Evolutionary conservation across 2,888 invertebrate species (phyloP).

Genomic region (Ochropleura plecta): DNA sequence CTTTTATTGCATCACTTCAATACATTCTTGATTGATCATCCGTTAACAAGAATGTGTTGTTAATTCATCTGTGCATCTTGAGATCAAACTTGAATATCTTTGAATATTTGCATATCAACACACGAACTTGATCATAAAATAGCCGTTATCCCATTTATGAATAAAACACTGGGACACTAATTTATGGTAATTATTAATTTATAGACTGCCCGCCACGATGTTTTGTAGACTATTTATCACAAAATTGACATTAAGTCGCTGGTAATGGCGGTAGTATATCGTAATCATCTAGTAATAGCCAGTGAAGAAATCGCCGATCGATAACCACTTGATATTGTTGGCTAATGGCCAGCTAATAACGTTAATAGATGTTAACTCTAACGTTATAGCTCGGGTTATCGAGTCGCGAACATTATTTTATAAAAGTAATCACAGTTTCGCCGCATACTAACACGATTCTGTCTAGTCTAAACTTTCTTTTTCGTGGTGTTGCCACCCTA

Average conservation of each 20-base stretch:
- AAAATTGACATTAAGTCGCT: slow-evolving; percentile 58
- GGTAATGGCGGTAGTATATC: slow-evolving; percentile 58
- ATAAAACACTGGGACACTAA: slow-evolving; percentile 46
- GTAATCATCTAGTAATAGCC: slow-evolving; percentile 62
- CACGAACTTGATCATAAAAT: slow-evolving; percentile 48
- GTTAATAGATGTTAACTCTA: slow-evolving; percentile 68
- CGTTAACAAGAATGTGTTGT: slow-evolving; percentile 47
- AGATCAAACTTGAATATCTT: slow-evolving; percentile 39
- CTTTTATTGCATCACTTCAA: slow-evolving; percentile 55
- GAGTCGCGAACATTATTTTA: slow-evolving; percentile 57
- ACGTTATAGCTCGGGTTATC: slow-evolving; percentile 57
- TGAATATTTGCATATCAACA: slow-evolving; percentile 44
- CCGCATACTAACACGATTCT: slow-evolving; percentile 39
- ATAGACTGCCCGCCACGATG: slow-evolving; percentile 46
- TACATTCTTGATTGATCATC: slow-evolving; percentile 46
- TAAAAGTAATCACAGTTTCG: slow-evolving; percentile 56
- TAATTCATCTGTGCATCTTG: slow-evolving; percentile 44
- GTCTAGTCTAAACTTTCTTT: slow-evolving; percentile 42
- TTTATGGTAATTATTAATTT: slow-evolving; percentile 65
- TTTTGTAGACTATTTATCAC: slow-evolving; percentile 61
- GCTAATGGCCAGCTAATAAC: slow-evolving; percentile 66
- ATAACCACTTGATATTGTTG: slow-evolving; percentile 62
- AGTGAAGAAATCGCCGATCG: slow-evolving; percentile 66
- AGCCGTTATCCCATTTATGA: slow-evolving; percentile 47
- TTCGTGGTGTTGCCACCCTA: slow-evolving; percentile 23